A percentile compares a stretch with the other conserved stretches of the same genome.
These are phyloP conservation scores for Ferrisia virgata DNA, from an alignment of 2,888 invertebrate genomes.

Conservation along the genomic window DNA sequence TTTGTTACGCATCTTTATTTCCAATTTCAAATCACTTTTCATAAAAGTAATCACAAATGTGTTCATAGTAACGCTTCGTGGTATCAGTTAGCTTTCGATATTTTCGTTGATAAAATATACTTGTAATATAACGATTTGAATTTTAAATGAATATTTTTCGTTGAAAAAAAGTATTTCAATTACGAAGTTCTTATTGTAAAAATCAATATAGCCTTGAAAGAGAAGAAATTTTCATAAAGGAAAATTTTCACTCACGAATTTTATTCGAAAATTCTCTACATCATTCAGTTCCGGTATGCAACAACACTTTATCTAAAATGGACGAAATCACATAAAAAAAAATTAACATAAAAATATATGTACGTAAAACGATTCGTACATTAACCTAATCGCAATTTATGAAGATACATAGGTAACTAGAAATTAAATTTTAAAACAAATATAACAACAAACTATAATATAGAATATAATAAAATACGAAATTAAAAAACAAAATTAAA, in stretches of 20 bases:
- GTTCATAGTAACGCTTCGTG: neutral
- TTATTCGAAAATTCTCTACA: conserved; percentile 9
- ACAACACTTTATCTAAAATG: neutral
- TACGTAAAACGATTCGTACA: neutral
- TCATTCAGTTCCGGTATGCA: neutral
- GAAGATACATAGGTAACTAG: neutral
- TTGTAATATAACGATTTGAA: no score
- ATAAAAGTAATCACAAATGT: neutral
- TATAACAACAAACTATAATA: neutral
- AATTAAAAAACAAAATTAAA: neutral
- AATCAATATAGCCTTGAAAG: no score
- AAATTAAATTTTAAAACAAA: neutral
- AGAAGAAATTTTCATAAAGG: neutral
- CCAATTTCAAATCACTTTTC: neutral
- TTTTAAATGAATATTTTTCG: neutral
- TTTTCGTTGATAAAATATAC: no score
- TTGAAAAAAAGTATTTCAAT: no score
- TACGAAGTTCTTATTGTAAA: no score
- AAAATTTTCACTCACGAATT: neutral
- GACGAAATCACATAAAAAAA: neutral
- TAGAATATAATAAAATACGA: neutral
- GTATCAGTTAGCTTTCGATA: no score
- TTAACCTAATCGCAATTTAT: neutral
- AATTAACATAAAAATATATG: neutral
- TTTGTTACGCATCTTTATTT: neutral